These are phyloP conservation scores for Stegophylla sp. DNA, from an alignment of 2,888 invertebrate species.

Conservation along the genomic window DNA sequence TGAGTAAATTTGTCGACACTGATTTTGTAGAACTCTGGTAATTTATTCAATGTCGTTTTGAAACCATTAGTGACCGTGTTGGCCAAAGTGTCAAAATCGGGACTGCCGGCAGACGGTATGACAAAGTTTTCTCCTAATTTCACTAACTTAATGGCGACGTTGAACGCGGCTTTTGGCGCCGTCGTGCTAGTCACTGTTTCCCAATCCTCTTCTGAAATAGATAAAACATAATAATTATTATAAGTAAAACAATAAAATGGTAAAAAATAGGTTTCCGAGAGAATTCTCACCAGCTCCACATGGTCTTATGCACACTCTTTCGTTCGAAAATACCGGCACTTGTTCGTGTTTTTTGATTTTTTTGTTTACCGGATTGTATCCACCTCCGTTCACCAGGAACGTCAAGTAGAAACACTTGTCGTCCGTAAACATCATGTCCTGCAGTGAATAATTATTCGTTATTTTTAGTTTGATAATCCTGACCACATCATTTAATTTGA, in stretches of 20 bases:
- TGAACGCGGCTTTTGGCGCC: constrained; percentile 74
- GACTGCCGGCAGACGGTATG: constrained; percentile 75
- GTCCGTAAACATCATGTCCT: constrained; percentile 84
- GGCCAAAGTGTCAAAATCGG: constrained; percentile 77
- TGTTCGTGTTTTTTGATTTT: constrained; percentile 81
- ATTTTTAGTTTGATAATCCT: too few relatives aligned
- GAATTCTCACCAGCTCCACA: constrained; percentile 75
- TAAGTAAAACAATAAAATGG: neutral
- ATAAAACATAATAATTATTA: neutral
- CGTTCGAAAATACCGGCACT: constrained; percentile 76
- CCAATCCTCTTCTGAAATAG: constrained; percentile 47
- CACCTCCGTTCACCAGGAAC: constrained; percentile 85
- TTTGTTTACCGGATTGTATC: constrained; percentile 82
- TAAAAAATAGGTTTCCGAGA: neutral
- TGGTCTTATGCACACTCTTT: constrained; percentile 81
- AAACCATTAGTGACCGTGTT: constrained; percentile 73
- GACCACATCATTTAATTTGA: too few relatives aligned
- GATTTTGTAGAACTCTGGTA: constrained; percentile 77
- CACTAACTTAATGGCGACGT: constrained; percentile 76
- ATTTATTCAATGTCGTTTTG: constrained; percentile 69
- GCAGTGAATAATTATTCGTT: constrained; percentile 60
- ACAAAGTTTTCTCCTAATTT: constrained; percentile 80
- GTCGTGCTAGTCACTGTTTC: constrained; percentile 21
- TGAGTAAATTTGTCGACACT: constrained; percentile 74
- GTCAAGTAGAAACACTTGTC: constrained; percentile 84